Conservation (phyloP, 1,140 invertebrate genomes). For the Trichonephila inaurata region DNA sequence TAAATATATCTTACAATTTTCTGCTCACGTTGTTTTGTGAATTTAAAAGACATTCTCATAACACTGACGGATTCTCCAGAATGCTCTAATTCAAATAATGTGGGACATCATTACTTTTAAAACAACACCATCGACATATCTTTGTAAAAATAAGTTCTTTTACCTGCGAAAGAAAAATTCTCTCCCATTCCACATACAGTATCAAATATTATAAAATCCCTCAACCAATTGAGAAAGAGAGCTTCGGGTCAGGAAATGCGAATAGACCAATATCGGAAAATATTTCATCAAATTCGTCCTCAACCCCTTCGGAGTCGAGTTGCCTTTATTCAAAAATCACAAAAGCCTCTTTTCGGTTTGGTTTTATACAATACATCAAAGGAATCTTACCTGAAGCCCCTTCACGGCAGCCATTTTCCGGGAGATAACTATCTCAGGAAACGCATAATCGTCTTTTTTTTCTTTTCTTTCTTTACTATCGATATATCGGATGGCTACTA, state of each 20-base stretch:
- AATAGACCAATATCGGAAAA: constrained; percentile 14
- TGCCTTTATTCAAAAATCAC: constrained; percentile 35
- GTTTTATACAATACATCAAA: constrained; percentile 48
- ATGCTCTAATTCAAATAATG: too few relatives aligned
- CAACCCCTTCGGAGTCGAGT: neutral
- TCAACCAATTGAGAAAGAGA: neutral
- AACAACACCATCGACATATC: too few relatives aligned
- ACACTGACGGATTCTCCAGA: too few relatives aligned
- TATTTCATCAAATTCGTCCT: constrained; percentile 25
- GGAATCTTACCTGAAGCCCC: neutral
- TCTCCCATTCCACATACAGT: too few relatives aligned
- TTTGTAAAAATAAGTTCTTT: too few relatives aligned
- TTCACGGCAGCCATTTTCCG: neutral
- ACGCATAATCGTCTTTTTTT: neutral
- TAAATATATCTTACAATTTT: too few relatives aligned
- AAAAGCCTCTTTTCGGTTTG: neutral
- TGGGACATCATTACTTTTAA: too few relatives aligned
- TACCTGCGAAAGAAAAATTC: too few relatives aligned
- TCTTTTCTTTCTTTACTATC: neutral
- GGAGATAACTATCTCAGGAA: constrained; percentile 31
- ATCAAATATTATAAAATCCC: too few relatives aligned
- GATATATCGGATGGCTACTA: neutral
- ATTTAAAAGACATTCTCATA: too few relatives aligned
- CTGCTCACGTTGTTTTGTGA: too few relatives aligned
- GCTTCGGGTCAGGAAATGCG: neutral